phyloP scores from a whole-genome alignment of 2,113 vertebrate genomes.

The Pimephales promelas region DNA sequence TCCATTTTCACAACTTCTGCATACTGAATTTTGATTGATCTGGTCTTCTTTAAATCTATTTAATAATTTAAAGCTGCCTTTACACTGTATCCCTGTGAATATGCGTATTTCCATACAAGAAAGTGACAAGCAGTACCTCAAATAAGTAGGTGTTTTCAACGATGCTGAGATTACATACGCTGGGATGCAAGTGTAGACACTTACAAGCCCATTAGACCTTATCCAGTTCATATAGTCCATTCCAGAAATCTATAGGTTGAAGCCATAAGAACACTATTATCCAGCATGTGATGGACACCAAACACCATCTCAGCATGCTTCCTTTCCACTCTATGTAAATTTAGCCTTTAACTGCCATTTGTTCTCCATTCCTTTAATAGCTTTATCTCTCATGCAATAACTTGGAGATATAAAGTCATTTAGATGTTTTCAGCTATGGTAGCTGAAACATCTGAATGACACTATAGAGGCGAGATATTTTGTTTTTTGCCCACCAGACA shows the following conservation, averaged over 20 bases:
- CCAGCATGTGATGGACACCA: conserved; percentile 53
- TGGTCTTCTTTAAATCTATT: not conserved
- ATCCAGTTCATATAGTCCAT: conserved; percentile 51
- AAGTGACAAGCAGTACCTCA: not conserved
- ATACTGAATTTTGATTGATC: not conserved
- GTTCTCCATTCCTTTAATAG: conserved; percentile 28
- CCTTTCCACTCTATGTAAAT: conserved; percentile 36
- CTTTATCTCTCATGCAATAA: conserved; percentile 36
- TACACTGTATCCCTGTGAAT: not conserved
- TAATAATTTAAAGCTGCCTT: not conserved
- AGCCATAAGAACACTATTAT: conserved; percentile 61
- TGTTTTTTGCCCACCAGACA: not conserved
- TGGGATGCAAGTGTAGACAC: not conserved
- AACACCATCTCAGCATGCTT: conserved; percentile 41
- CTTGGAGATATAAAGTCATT: conserved; percentile 40
- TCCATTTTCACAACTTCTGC: not conserved
- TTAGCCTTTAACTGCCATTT: conserved; percentile 39
- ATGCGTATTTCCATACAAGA: not conserved
- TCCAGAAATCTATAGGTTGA: conserved; percentile 65
- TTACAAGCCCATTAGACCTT: not conserved
- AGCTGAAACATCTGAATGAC: not conserved
- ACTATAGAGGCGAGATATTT: not conserved
- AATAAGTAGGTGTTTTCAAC: not conserved
- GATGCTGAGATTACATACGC: not conserved
- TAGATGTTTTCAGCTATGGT: conserved; percentile 12